phyloP scores from a whole-genome alignment of 1,140 invertebrate species.

The Lasioglossum albipes region DNA sequence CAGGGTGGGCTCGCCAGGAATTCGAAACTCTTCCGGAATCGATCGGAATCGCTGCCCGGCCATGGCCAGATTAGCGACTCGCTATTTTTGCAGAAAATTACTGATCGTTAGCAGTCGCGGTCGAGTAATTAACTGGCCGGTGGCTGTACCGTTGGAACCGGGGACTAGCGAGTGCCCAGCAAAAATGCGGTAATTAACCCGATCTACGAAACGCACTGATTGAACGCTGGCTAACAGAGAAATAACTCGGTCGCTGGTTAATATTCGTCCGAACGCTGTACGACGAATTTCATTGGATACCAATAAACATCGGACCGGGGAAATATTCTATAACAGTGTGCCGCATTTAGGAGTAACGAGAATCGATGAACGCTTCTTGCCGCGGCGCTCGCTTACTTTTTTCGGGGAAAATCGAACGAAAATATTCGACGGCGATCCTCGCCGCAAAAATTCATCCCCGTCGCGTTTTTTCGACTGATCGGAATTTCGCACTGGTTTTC shows the following conservation, averaged over 20 bases:
- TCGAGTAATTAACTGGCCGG: slow-evolving; percentile 17
- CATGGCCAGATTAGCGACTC: background rate
- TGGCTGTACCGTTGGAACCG: no score
- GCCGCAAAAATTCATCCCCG: no score
- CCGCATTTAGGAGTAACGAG: background rate
- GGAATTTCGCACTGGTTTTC: no score
- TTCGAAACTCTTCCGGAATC: background rate
- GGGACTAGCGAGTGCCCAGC: background rate
- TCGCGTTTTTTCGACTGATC: no score
- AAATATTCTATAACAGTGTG: background rate
- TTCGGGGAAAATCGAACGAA: background rate
- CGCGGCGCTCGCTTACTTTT: background rate
- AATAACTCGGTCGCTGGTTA: background rate
- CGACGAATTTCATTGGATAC: slow-evolving; percentile 5
- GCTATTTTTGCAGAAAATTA: slow-evolving; percentile 13
- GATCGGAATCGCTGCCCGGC: background rate
- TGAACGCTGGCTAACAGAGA: background rate
- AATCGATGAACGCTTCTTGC: background rate
- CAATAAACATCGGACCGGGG: background rate
- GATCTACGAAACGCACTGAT: background rate
- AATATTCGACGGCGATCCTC: background rate
- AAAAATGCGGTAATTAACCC: slow-evolving; percentile 18
- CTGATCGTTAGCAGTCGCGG: slow-evolving; percentile 7
- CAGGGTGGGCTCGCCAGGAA: background rate
- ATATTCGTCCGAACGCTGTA: background rate